Evolutionary conservation across 2,113 vertebrate genomes (phyloP).

Genomic region (Sinocyclocheilus maitianheensis): DNA sequence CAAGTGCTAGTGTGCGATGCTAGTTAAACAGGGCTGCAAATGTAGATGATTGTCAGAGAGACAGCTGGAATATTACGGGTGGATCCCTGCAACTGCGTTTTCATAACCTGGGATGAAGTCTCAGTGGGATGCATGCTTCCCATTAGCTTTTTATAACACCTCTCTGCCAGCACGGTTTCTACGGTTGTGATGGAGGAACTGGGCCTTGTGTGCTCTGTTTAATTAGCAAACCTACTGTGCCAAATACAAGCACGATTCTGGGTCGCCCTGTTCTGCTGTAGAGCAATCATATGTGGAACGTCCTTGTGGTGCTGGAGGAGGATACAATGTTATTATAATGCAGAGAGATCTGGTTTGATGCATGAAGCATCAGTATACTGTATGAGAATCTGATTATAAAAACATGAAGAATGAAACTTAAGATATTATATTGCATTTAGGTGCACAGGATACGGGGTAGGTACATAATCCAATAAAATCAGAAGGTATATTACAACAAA

Average conservation of each 20-base stretch:
- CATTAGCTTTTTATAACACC: slow-evolving; percentile 36
- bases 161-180: slow-evolving; percentile 34
- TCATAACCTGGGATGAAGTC: slow-evolving; percentile 48
- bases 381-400: background rate
- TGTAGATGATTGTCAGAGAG: slow-evolving; percentile 45
- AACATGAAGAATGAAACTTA: background rate
- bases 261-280: slow-evolving; percentile 62
- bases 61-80: slow-evolving; percentile 46
- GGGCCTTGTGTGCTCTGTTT: slow-evolving; percentile 62
- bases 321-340: slow-evolving; percentile 4
- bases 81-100: slow-evolving; percentile 50
- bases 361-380: background rate
- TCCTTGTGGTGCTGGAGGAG: slow-evolving; percentile 50
- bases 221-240: slow-evolving; percentile 64
- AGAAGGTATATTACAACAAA: background rate
- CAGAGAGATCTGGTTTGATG: slow-evolving; percentile 14
- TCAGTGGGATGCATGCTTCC: slow-evolving; percentile 42
- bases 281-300: slow-evolving; percentile 47
- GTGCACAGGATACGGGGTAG: background rate
- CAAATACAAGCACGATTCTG: slow-evolving; percentile 49
- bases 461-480: background rate
- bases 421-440: background rate
- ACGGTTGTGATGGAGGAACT: slow-evolving; percentile 38
- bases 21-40: background rate
- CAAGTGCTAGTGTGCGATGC: background rate